These are phyloP conservation scores for Zenarchopterus dispar DNA, from an alignment of 2,797 vertebrate species.

Conservation along the genomic window DNA sequence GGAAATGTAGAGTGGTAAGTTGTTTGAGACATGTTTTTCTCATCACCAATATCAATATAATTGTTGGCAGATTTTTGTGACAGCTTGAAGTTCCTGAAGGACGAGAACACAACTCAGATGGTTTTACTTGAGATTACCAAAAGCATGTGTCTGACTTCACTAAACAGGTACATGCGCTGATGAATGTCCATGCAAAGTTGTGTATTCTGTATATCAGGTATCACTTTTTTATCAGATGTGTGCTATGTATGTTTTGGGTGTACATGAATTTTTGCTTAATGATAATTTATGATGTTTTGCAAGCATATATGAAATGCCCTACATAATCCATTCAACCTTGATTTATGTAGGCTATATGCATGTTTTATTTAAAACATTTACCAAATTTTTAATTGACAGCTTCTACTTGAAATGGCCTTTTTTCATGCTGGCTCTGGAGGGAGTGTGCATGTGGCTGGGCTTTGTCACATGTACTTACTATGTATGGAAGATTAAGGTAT, in stretches of 20 bases:
- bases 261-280: neutral
- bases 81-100: conserved; percentile 34
- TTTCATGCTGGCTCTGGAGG: conserved; percentile 77
- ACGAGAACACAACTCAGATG: conserved; percentile 61
- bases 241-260: neutral
- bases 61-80: conserved; percentile 66
- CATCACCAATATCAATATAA: neutral
- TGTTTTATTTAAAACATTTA: conserved; percentile 4
- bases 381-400: conserved; percentile 54
- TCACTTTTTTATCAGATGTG: neutral
- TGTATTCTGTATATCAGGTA: neutral
- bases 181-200: neutral
- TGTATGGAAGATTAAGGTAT: conserved; percentile 82
- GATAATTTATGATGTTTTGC: neutral
- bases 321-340: too few relatives aligned
- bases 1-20: too few relatives aligned
- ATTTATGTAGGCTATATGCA: neutral
- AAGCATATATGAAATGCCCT: neutral
- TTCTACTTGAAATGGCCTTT: conserved; percentile 78
- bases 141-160: conserved; percentile 83
- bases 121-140: conserved; percentile 76
- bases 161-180: conserved; percentile 65
- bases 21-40: neutral
- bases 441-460: conserved; percentile 83
- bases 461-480: conserved; percentile 80